Percentiles rank a stretch among this genome's conserved stretches.
Evolutionary conservation across 2,797 vertebrate genomes (phyloP).

Genomic region (Neoniphon sammara): DNA sequence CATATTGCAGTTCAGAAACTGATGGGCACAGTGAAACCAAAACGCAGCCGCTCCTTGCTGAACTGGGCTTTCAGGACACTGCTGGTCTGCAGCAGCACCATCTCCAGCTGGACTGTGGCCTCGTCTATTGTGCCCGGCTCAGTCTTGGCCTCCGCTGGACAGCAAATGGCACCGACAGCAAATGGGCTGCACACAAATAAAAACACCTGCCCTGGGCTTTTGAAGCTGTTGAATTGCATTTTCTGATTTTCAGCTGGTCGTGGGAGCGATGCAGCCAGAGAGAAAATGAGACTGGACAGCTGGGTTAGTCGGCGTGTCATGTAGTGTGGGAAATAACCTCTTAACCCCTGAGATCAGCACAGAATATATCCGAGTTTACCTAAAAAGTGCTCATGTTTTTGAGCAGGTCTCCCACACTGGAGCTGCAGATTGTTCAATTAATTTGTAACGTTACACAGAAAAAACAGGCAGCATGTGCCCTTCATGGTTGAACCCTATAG

Average conservation of each 20-base stretch:
- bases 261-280: slow-evolving; percentile 6
- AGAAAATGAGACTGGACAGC: no score
- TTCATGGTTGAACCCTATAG: no score
- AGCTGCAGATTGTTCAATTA: neutral
- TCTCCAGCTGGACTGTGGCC: neutral
- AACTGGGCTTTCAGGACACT: neutral
- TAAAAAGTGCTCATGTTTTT: no score
- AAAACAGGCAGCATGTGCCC: slow-evolving; percentile 4
- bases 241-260: slow-evolving; percentile 1
- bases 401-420: no score
- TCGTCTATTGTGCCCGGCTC: neutral
- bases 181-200: slow-evolving; percentile 7
- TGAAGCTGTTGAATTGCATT: slow-evolving; percentile 3
- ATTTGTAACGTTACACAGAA: neutral
- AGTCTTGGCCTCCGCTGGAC: neutral
- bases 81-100: neutral
- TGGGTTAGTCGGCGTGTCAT: no score
- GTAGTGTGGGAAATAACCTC: no score
- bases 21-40: slow-evolving; percentile 11
- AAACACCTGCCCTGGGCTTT: neutral
- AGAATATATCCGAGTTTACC: no score
- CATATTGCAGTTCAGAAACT: neutral
- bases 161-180: neutral
- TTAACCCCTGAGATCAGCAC: no score
- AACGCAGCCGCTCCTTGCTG: slow-evolving; percentile 3